Base-by-base conservation (phyloP, 2,888 invertebrate genomes). In the Asteroscopus sphinx region DNA sequence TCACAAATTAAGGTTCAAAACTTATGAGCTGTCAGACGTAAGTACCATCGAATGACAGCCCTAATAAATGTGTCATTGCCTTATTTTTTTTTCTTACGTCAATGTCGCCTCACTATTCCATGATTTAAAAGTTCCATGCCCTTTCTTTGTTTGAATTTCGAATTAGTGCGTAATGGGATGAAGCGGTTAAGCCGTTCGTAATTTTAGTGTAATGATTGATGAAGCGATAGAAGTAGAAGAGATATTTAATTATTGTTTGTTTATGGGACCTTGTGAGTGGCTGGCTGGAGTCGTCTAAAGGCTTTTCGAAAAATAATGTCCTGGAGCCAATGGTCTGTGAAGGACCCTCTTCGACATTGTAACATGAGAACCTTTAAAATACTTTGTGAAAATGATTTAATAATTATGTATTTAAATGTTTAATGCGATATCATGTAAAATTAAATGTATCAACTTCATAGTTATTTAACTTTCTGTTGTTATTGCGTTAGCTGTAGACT, bases 121-220 rank as follows among this genome's bases (percentile, higher is more conserved):
- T 89, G 90, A 92, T 92, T 92, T 91, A 88, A 86, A 86, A 89
- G 93, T 93, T 92, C 93, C 76, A 76, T 92, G 92, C 91, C 90
- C 93, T 93, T 92, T 92, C 93, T 94, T 94, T 94, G 93, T 94
- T 91, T 88, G 61, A 70, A 68, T 76, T 81, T 73, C 75, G 81
- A 81, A 84, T 84, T 84, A 83, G 81, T 74, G 64, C 78, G 77
- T 86, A 82, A 81, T 82, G 77, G 77, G 61, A 71, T 76, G 68
- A 60, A 63, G 59, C 61, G 57, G 63, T 64, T 70, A 64, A 57
- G 56, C 42, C 47, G 58, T 59, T 59, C 39, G 53, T 63, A 59
- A 68, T 72, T 67, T 69, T 67, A 59, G 58, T 71, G 54, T 56
- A 56, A 72, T 68, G 71, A 73, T 68, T 73, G 52, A 65, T 66